Base-by-base conservation (phyloP, 1,140 invertebrate species). In the Callitettix versicolor region DNA sequence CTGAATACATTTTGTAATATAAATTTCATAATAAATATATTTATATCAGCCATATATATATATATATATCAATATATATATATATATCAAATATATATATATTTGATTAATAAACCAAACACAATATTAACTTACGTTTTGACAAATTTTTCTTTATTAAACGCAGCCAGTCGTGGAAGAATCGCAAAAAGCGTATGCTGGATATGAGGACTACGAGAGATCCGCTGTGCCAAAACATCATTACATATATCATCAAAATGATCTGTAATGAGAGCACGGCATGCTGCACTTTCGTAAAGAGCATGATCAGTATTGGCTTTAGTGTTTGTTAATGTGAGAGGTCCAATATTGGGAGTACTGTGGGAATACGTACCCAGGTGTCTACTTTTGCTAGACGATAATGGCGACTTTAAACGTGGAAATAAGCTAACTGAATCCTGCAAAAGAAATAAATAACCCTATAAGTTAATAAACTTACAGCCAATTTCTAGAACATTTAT, bases 121-220 rank as follows among this genome's bases (percentile, higher is more conserved):
- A n/a, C n/a, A n/a, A n/a, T 15, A 30, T 15, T 30, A 9, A 57
- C 60, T 65, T 58, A 69, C 65, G 43, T 78, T 34, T 75, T 75
- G 1, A 84, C 77, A 63, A 96, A 97, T 33, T 79, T 77, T n/a
- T 82, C 79, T 52, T 82, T 84, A 67, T 93, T 85, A 61, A 98
- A 95, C 12, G 92, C 91, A 6, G 91, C 93, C n/a, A 98, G 69
- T 51, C 94, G 76, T n/a, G 95, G 95, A 57, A 98, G 73, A 38
- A 98, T 79, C 20, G 84, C 84, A 53, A 98, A 76, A 9, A 98
- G 68, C 1, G 88, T 82, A 64, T 93, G 86, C 63, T 97, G 93
- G 26, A 97, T 87, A 68, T 91, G 84, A 0, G 77, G 69, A 43
- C 81, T 90, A 60, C 86, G 82, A 0, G 83, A 81, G 15, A 73